Base-by-base conservation (phyloP, 2,797 vertebrate genomes). In the Sphaeramia orbicularis region DNA sequence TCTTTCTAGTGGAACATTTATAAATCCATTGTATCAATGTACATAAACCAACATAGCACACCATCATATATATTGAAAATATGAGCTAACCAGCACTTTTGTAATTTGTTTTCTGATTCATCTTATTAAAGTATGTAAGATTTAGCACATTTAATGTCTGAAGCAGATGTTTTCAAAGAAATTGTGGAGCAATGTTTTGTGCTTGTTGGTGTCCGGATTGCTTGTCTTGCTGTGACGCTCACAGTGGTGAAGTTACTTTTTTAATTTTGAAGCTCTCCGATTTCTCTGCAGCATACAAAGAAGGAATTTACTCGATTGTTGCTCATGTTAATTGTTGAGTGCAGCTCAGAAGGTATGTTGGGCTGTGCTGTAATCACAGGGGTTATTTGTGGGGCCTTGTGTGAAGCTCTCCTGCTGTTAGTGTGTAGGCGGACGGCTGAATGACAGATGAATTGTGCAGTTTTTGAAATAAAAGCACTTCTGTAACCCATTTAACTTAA, bases 181-280 rank as follows among this genome's bases (percentile, higher is more conserved):
- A 4, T 24, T 24, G 21, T 24, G 24, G 4, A 24, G 21, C 21
- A 24, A 2, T 24, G 21, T 51, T 5, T 52, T 32, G 10, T 27
- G 38, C 57, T 70, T 65, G 16, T 21, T 36, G 50, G 49, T 14
- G 48, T 56, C 11, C 45, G 15, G 44, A 11, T 6, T 44, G 27
- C 51, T 55, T 13, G 13, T 48, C 35, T n/a, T 16, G 4, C 37
- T 54, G 60, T 41, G 35, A 35, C 19, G 13, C 24, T 43, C 38
- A 63, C 59, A 57, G 45, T 8, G 18, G 24, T 45, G 32, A 47
- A 19, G 30, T 67, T 21, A 21, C 19, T 21, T 32, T 37, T 59
- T 9, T 42, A 24, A 69, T 53, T 60, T 43, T 53, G 21, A 55
- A 61, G 21, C n/a, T 10, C 6, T 16, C 43, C 10, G 30, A 58